Evolutionary conservation across 2,113 vertebrate genomes (phyloP).

Genomic region (Cyanistes caeruleus): DNA sequence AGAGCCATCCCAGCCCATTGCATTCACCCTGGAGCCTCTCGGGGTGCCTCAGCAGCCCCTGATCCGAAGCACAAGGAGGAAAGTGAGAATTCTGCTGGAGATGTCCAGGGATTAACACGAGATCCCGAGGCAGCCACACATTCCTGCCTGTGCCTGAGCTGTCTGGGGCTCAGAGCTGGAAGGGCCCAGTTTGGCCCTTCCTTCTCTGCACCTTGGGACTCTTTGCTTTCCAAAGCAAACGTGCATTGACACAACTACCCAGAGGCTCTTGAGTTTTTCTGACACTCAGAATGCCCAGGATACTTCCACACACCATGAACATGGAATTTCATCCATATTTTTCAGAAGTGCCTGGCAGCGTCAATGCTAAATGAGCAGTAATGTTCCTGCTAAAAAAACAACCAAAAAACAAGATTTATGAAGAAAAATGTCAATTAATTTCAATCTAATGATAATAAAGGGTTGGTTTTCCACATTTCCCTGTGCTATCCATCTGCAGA

Average conservation of each 20-base stretch:
- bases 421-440: not conserved
- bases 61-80: not conserved
- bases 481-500: not conserved
- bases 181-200: not conserved
- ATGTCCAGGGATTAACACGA: not conserved
- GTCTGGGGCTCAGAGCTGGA: not conserved
- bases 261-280: fast-evolving
- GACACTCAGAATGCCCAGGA: not conserved
- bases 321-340: not conserved
- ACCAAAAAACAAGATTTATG: not conserved
- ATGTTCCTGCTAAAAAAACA: not conserved
- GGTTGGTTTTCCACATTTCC: not conserved
- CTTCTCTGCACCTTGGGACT: not conserved
- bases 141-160: not conserved
- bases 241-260: not conserved
- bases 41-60: not conserved
- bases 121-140: not conserved
- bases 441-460: not conserved
- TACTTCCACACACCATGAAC: not conserved
- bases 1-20: not conserved
- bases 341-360: not conserved
- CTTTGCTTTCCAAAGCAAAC: not conserved
- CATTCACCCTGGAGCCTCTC: not conserved
- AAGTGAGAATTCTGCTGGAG: not conserved
- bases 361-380: not conserved